Evolutionary conservation across 2,797 vertebrate species (phyloP).

Genomic region (Enoplosus armatus): DNA sequence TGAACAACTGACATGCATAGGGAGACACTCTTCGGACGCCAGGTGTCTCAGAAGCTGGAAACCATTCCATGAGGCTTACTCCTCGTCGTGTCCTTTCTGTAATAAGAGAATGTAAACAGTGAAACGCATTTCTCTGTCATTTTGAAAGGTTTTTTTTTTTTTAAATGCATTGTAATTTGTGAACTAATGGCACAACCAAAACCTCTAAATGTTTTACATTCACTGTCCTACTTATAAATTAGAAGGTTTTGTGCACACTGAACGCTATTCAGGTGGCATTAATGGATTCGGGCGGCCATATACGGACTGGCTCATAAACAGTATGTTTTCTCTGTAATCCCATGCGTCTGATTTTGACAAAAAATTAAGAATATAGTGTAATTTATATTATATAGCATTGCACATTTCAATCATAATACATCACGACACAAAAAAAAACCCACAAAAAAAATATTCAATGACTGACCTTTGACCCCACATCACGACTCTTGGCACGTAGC

Average conservation of each 20-base stretch:
- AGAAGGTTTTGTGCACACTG: background rate
- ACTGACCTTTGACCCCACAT: conserved; percentile 88
- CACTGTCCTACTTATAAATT: background rate
- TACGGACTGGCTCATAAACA: background rate
- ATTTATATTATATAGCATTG: background rate
- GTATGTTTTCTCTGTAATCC: background rate
- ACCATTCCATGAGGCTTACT: conserved; percentile 48
- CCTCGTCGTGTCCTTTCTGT: conserved; percentile 75
- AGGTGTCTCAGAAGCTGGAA: conserved; percentile 54
- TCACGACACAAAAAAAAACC: background rate
- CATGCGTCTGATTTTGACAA: background rate
- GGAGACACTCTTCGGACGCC: conserved; percentile 60
- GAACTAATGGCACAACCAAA: background rate
- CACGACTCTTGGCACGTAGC: conserved; percentile 89
- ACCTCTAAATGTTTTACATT: background rate
- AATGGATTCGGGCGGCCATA: background rate
- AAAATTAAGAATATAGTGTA: background rate
- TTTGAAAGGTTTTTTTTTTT: background rate
- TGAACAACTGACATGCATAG: conserved; percentile 66
- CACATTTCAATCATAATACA: background rate
- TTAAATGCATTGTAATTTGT: background rate
- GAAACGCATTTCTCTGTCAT: background rate
- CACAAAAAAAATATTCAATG: background rate
- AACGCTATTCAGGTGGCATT: background rate
- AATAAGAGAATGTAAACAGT: conserved; percentile 27